Percentiles rank a stretch among this genome's conserved stretches.
phyloP scores from a whole-genome alignment of 2,797 vertebrate genomes.

The Anableps anableps region DNA sequence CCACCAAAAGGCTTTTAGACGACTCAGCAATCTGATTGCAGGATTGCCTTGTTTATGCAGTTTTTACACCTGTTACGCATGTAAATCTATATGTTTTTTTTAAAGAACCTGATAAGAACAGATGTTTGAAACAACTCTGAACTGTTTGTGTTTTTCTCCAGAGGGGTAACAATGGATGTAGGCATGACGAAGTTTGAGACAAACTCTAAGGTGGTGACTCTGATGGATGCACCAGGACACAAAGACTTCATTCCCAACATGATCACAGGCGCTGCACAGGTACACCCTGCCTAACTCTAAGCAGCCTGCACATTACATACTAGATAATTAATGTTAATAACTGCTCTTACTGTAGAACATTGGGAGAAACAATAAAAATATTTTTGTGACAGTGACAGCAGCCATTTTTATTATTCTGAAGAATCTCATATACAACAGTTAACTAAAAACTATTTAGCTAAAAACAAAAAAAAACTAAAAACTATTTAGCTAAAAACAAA shows the following conservation, averaged over 20 bases:
- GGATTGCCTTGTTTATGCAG: background rate
- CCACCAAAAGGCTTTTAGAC: background rate
- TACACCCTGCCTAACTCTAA: slow-evolving; percentile 59
- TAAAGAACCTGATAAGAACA: background rate
- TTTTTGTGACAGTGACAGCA: background rate
- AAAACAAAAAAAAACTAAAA: too few species aligned
- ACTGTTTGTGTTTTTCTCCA: slow-evolving; percentile 54
- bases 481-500: too few species aligned
- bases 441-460: too few species aligned
- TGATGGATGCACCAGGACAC: slow-evolving; percentile 99
- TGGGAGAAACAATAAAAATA: background rate
- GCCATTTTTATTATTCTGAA: background rate
- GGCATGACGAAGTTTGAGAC: slow-evolving; percentile 99
- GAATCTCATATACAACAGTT: background rate
- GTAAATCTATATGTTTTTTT: background rate
- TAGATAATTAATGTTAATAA: too few species aligned
- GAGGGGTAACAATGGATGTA: slow-evolving; percentile 99
- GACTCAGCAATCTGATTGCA: background rate
- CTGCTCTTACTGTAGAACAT: background rate
- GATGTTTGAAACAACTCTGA: background rate
- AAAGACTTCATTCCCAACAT: slow-evolving; percentile 99
- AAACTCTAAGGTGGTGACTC: slow-evolving; percentile 91
- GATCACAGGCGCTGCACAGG: slow-evolving; percentile 99
- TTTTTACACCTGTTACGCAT: background rate
- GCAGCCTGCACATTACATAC: background rate